Conservation (phyloP, 92 coral and sea anemone genomes). For the Actinernus sp. region DNA sequence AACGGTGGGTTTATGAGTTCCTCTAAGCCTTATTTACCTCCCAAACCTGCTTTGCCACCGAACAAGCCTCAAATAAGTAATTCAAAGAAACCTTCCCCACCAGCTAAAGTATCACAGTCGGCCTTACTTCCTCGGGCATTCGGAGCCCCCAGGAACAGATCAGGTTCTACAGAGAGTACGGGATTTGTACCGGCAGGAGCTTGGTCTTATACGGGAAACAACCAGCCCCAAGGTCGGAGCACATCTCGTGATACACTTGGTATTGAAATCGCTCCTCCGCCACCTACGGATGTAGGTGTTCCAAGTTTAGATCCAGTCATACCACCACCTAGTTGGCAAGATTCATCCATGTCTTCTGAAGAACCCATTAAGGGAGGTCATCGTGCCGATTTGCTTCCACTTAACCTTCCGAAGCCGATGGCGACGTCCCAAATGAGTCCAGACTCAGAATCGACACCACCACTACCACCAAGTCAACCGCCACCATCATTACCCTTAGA, state of each 20-base stretch:
- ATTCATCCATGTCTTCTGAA: no score
- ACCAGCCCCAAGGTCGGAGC: background rate
- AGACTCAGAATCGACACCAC: slow-evolving; percentile 50
- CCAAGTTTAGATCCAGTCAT: no score
- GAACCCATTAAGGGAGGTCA: background rate
- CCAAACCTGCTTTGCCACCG: background rate
- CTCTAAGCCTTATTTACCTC: background rate
- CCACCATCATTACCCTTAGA: slow-evolving; percentile 62
- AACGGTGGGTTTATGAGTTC: no score
- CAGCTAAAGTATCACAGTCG: background rate
- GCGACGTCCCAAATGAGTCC: slow-evolving; percentile 16
- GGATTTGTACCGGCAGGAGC: background rate
- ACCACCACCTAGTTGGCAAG: no score
- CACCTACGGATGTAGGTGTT: slow-evolving; percentile 27
- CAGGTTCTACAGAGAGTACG: background rate
- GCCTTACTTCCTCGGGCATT: background rate
- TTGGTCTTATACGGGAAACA: background rate
- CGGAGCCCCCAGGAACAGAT: background rate
- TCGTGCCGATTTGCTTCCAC: slow-evolving; percentile 8
- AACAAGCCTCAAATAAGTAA: background rate
- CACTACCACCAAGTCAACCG: slow-evolving; percentile 67
- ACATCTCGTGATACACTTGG: slow-evolving; percentile 25
- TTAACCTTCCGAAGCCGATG: slow-evolving; percentile 30
- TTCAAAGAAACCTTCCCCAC: background rate
- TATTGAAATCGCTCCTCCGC: slow-evolving; percentile 44